phyloP scores from a whole-genome alignment of 2,888 invertebrate genomes.

The Aquatica leii region DNA sequence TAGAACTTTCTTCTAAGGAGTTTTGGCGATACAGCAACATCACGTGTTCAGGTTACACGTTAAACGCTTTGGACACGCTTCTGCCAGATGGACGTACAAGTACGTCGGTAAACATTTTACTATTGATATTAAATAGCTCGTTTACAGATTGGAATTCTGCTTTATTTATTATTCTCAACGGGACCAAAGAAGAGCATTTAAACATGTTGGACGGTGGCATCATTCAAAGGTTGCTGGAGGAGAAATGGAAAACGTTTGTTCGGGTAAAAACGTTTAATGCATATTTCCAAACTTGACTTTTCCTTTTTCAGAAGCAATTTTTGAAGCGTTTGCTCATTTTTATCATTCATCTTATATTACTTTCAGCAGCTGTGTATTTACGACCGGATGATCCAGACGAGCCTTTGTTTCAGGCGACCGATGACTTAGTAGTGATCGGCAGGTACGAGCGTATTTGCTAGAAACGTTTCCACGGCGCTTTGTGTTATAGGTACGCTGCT shows the following conservation, averaged over 20 bases:
- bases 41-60: constrained; percentile 96
- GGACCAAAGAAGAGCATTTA: constrained; percentile 96
- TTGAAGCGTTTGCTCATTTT: constrained; percentile 89
- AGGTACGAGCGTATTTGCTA: too few relatives aligned
- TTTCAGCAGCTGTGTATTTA: constrained; percentile 91
- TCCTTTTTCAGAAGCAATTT: constrained; percentile 80
- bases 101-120: too few relatives aligned
- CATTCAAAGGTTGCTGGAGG: constrained; percentile 94
- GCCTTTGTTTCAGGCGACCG: constrained; percentile 64
- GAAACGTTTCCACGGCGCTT: constrained; percentile 36
- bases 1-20: constrained; percentile 93
- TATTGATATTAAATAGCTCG: not conserved
- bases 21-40: constrained; percentile 99
- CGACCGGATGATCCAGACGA: constrained; percentile 75
- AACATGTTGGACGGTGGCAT: constrained; percentile 99
- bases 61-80: constrained; percentile 95
- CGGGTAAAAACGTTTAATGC: constrained; percentile 70
- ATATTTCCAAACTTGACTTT: too few relatives aligned
- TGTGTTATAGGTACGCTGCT: constrained; percentile 72
- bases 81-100: constrained; percentile 95
- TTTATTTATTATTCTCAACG: constrained; percentile 95
- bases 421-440: constrained; percentile 62
- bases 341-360: constrained; percentile 83
- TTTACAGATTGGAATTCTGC: constrained; percentile 97
- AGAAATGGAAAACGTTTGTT: constrained; percentile 99